Evolutionary conservation across 2,797 vertebrate genomes (phyloP).

Genomic region (Streptopelia turtur): DNA sequence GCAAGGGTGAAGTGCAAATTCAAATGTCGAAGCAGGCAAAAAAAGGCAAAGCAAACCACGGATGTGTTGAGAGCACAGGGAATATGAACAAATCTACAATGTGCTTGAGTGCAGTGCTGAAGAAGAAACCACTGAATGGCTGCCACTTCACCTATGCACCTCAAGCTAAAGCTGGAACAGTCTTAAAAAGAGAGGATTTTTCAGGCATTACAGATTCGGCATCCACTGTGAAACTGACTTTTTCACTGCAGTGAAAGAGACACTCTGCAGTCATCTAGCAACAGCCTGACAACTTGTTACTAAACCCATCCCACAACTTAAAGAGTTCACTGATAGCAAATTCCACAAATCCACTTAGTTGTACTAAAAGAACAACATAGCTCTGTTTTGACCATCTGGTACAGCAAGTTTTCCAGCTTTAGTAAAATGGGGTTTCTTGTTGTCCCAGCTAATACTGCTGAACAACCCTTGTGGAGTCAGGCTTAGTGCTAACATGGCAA

Average conservation of each 20-base stretch:
- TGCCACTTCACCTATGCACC: not conserved
- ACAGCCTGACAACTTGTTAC: not conserved
- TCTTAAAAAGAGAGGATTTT: not conserved
- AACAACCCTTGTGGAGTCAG: not conserved
- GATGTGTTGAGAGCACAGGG: rapidly evolving
- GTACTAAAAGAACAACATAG: not conserved
- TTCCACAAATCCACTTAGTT: not conserved
- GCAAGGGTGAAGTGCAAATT: not conserved
- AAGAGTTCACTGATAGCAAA: not conserved
- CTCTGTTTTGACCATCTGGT: not conserved
- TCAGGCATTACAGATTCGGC: not conserved
- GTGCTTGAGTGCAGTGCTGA: not conserved
- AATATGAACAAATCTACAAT: not conserved
- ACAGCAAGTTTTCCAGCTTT: not conserved
- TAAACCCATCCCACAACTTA: not conserved
- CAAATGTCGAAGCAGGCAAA: rapidly evolving
- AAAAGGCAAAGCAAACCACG: not conserved
- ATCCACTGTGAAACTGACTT: not conserved
- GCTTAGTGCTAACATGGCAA: rapidly evolving
- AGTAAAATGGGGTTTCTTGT: not conserved
- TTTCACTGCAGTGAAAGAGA: not conserved
- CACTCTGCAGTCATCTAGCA: not conserved
- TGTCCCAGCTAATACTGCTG: not conserved
- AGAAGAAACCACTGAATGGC: not conserved
- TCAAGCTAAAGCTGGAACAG: not conserved